These are phyloP conservation scores for Pseudolaguvia tuberculata DNA, from an alignment of 2,113 vertebrate genomes.

Conservation along the genomic window DNA sequence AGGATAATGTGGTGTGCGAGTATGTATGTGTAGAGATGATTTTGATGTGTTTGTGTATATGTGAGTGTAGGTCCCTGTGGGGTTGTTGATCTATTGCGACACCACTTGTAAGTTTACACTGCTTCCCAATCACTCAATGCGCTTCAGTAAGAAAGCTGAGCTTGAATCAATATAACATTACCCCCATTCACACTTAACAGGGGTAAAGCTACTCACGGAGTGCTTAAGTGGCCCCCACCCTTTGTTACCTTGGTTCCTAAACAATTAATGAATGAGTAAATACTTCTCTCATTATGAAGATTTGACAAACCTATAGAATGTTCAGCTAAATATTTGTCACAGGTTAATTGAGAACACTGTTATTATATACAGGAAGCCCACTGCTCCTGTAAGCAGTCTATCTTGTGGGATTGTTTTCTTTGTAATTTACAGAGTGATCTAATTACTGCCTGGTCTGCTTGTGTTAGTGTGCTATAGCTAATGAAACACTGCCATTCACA, in stretches of 20 bases:
- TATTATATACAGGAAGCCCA: not conserved
- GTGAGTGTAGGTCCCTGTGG: not conserved
- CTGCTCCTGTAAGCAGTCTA: not conserved
- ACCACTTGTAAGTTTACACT: constrained; percentile 5
- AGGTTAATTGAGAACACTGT: not conserved
- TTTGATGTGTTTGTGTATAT: not conserved
- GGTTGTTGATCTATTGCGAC: not conserved
- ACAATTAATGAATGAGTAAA: constrained; percentile 27
- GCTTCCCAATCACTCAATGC: not conserved
- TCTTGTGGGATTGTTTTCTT: not conserved
- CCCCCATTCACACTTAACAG: constrained; percentile 8
- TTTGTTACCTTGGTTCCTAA: not conserved
- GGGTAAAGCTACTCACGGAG: not conserved
- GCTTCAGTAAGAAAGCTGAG: constrained; percentile 18
- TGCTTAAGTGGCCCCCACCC: constrained; percentile 1
- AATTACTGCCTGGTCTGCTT: not conserved
- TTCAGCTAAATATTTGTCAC: not conserved
- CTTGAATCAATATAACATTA: constrained; percentile 29
- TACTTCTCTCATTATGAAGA: not conserved
- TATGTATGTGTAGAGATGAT: not conserved
- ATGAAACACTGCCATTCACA: constrained; percentile 16
- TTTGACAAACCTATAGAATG: constrained; percentile 1
- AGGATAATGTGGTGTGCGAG: not conserved
- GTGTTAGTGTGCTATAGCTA: not conserved
- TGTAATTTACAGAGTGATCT: not conserved